Conservation (phyloP, 2,797 vertebrate species). For the Lutra lutra region DNA sequence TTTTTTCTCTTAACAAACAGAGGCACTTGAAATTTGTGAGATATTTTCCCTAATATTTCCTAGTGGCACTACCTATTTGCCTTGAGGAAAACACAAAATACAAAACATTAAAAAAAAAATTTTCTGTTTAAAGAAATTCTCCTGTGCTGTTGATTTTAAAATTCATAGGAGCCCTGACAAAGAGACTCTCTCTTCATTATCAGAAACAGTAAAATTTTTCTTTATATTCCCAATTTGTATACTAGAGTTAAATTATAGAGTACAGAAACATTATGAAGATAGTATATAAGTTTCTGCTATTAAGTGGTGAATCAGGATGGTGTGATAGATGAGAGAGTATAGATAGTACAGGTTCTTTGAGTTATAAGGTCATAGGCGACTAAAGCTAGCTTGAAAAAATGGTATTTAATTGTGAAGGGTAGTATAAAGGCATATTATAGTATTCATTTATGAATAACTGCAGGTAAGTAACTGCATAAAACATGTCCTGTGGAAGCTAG, state of each 20-base stretch:
- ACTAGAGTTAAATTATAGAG: neutral
- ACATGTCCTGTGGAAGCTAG: neutral
- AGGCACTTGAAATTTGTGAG: neutral
- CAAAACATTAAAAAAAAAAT: neutral
- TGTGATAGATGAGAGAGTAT: neutral
- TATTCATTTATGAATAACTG: neutral
- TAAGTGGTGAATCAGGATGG: neutral
- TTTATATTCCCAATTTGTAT: neutral
- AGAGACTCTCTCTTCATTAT: neutral
- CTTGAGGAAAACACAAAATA: neutral
- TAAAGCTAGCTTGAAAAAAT: neutral
- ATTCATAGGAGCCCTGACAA: neutral
- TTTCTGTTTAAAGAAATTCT: neutral
- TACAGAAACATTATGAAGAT: neutral
- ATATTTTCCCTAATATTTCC: neutral
- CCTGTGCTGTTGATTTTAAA: neutral
- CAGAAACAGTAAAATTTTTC: neutral
- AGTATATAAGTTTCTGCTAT: neutral
- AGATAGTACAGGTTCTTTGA: neutral
- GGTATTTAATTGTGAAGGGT: neutral
- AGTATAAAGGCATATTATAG: neutral
- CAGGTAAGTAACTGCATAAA: neutral
- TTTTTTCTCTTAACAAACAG: conserved; percentile 11
- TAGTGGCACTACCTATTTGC: neutral
- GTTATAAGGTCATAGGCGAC: neutral